Base-by-base conservation (phyloP, 1,140 invertebrate species). In the Chironomus tepperi region DNA sequence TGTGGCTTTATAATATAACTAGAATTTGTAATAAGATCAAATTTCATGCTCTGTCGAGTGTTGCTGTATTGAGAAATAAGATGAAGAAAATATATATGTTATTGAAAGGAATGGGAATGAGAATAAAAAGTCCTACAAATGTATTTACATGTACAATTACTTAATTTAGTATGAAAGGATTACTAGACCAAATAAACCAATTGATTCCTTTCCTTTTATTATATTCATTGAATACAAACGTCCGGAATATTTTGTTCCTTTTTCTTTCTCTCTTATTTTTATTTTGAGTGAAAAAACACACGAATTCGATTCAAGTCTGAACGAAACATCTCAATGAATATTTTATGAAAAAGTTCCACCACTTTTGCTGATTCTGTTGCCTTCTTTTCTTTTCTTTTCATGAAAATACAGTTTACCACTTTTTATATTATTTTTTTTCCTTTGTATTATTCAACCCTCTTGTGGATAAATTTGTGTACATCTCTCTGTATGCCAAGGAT, bases 131-230 rank as follows among this genome's bases (percentile, higher is more conserved):
- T 34, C 24, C 24, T 34, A 34, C 24, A 34, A 34, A n/a, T n/a
- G 47, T 57, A 57, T 57, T 57, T 57, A 57, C 47, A 57, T 57
- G 47, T 57, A 57, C 47, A 57, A 21, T 70, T 70, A 21, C 19
- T 70, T 70, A 70, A 70, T 70, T 70, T 70, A 21, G 18, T 70
- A 18, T 70, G 65, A 70, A 70, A 70, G 65, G 65, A 70, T 70
- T 70, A 70, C 65, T 70, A 18, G 65, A 70, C 65, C 65, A 70
- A 19, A 70, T 70, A 70, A 70, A 70, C 19, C 65, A 70, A 70
- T 70, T 70, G 65, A 70, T 70, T 21, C 65, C 16, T 16, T 19
- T 21, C 16, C 19, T 18, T 18, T 70, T 70, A 57, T 47, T 10
- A 47, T 57, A 57, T 57, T 57, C 47, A 12, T n/a, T 57, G 12